Evolutionary conservation across 1,140 invertebrate genomes (phyloP).

Genomic region (Solenopsis fugax): DNA sequence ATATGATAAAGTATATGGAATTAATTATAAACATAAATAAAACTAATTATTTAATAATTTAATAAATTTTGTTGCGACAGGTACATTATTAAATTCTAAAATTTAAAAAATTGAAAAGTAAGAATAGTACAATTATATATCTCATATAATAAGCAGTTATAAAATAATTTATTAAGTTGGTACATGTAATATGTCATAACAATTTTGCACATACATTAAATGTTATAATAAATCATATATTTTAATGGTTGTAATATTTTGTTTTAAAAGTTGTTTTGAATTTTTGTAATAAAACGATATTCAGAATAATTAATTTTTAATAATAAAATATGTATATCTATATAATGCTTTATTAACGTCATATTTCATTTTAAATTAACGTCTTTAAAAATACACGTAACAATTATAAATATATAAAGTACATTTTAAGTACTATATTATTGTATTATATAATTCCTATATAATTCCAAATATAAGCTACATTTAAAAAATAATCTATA

Average conservation of each 20-base stretch:
- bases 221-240: background rate
- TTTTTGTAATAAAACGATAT: background rate
- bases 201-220: too few relatives aligned
- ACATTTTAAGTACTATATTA: background rate
- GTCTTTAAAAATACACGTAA: background rate
- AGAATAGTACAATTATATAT: too few relatives aligned
- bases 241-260: background rate
- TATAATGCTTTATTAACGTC: background rate
- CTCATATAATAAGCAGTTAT: too few relatives aligned
- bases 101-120: background rate
- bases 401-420: background rate
- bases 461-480: background rate
- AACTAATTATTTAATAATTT: too few relatives aligned
- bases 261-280: background rate
- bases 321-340: background rate
- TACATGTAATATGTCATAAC: too few relatives aligned
- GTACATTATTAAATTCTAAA: background rate
- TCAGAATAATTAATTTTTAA: too few relatives aligned
- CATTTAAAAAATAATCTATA: background rate
- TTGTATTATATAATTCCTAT: background rate
- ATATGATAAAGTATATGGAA: too few relatives aligned
- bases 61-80: background rate
- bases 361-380: background rate
- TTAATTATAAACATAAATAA: too few relatives aligned
- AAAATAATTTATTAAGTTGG: too few relatives aligned